Evolutionary conservation across 1,140 invertebrate species (phyloP).

Genomic region (Plectrocnemia conspersa): DNA sequence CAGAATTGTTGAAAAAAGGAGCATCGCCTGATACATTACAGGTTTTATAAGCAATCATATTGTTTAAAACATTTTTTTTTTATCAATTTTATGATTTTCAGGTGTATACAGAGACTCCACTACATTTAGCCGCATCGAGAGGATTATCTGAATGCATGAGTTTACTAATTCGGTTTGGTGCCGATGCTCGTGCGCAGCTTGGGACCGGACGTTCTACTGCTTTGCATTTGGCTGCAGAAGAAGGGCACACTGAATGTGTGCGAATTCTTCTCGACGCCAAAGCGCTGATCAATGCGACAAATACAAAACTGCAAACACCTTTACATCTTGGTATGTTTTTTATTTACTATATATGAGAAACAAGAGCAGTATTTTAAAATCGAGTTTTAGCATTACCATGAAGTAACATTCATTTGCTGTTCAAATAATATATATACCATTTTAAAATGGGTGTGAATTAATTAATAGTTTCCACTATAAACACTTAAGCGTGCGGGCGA

Average conservation of each 20-base stretch:
- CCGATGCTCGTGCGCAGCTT: constrained; percentile 69
- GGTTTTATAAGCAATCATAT: constrained; percentile 41
- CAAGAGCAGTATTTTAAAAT: not conserved
- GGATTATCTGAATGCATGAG: constrained; percentile 64
- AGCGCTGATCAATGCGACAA: constrained; percentile 62
- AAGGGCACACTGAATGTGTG: constrained; percentile 69
- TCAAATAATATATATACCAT: too few relatives aligned
- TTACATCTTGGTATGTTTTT: constrained; percentile 59
- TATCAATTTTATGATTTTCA: constrained; percentile 36
- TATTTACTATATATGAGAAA: not conserved
- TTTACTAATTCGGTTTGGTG: constrained; percentile 65
- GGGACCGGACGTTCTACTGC: constrained; percentile 65
- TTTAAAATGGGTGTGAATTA: too few relatives aligned
- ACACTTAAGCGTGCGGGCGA: too few relatives aligned
- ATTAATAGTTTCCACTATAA: too few relatives aligned
- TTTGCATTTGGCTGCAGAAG: constrained; percentile 76
- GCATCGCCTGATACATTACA: constrained; percentile 74
- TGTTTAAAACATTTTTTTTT: not conserved
- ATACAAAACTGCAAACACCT: constrained; percentile 69
- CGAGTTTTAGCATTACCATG: not conserved
- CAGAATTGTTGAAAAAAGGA: constrained; percentile 61
- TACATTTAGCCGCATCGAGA: constrained; percentile 74
- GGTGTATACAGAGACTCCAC: constrained; percentile 76
- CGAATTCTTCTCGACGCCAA: constrained; percentile 65
- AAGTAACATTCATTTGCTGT: too few relatives aligned